A percentile compares a stretch with the other conserved stretches of the same genome.
Conservation (phyloP, 2,888 invertebrate species). For the Galeruca laticollis region DNA sequence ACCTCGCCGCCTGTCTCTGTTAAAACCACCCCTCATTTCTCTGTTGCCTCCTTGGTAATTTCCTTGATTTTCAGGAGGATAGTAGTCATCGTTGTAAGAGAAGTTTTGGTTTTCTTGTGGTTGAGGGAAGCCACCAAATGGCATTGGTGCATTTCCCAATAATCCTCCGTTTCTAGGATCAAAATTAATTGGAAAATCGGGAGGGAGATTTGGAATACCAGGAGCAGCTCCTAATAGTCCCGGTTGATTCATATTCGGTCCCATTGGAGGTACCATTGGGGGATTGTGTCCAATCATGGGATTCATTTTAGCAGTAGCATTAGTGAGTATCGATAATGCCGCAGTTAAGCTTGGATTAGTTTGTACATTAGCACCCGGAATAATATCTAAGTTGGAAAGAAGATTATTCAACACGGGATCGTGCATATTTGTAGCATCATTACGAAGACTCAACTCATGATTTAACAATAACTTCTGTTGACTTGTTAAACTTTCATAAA, state of each 20-base stretch:
- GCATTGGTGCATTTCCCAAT: constrained; percentile 56
- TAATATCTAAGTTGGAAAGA: constrained; percentile 72
- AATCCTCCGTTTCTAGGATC: constrained; percentile 63
- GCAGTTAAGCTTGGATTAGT: constrained; percentile 66
- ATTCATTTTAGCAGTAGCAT: constrained; percentile 64
- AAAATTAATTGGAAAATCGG: constrained; percentile 64
- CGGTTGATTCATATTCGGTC: constrained; percentile 66
- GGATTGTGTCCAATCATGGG: constrained; percentile 66
- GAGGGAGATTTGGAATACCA: constrained; percentile 63
- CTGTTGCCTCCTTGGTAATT: constrained; percentile 59
- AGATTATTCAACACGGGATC: constrained; percentile 73
- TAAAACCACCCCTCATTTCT: constrained; percentile 58
- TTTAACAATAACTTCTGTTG: constrained; percentile 80
- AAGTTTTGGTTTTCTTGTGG: constrained; percentile 64
- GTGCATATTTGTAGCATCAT: constrained; percentile 69
- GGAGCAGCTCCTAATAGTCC: constrained; percentile 69
- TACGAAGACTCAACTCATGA: constrained; percentile 74
- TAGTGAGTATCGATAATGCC: constrained; percentile 64
- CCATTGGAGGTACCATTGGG: constrained; percentile 60
- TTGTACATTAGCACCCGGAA: constrained; percentile 55
- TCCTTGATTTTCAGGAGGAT: constrained; percentile 54
- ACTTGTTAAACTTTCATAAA: constrained; percentile 79
- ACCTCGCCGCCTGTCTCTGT: constrained; percentile 50
- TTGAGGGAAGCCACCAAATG: constrained; percentile 55
- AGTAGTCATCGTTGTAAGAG: constrained; percentile 68